Base-by-base conservation (phyloP, 2,888 invertebrate species). In the Sinentomon sp. region DNA sequence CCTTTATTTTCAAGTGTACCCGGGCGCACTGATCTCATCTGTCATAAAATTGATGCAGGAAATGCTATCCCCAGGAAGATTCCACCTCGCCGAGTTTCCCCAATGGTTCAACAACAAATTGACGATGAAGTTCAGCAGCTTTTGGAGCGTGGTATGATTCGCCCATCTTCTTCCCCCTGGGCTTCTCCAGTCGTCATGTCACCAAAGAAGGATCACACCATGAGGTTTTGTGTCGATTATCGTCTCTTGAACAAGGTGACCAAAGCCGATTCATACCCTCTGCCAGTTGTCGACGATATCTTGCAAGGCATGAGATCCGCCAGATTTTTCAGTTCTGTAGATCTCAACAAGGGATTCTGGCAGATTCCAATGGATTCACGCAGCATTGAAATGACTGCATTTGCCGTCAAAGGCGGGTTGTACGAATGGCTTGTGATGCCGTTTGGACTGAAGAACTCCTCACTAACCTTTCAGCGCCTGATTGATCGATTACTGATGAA, bases 301-400 rank as follows among this genome's bases (percentile, higher is more conserved):
- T 23, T 38, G 20, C 20, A 31, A 3, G n/a, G 23, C 20, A 5
- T 33, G 3, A 33, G 36, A 12, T 13, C 32, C 14, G 20, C 27
- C n/a, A 7, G 28, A 13, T 22, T 17, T n/a, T 36, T 35, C 23
- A 32, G 35, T 16, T 30, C 22, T 5, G 28, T 42, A 6, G 41
- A 43, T 34, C 26, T 39, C 10, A 22, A 33, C 7, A 17, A 10
- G n/a, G 41, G 38, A 9, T 42, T 37, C 34, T 41, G 35, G 36
- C 38, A 41, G 26, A 33, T 42, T 4, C 30, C 27, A 12, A 17
- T 43, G 19, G 23, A 40, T 18, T 27, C 30, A 10, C 28, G 33
- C 9, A 22, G 26, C 14, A 30, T 34, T n/a, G 29, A 36, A 6
- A 36, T 36, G n/a, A 41, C 44, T 20, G 41, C 40, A 12, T 43